Evolutionary conservation across 2,113 vertebrate genomes (phyloP).

Genomic region (Bubo scandiacus): DNA sequence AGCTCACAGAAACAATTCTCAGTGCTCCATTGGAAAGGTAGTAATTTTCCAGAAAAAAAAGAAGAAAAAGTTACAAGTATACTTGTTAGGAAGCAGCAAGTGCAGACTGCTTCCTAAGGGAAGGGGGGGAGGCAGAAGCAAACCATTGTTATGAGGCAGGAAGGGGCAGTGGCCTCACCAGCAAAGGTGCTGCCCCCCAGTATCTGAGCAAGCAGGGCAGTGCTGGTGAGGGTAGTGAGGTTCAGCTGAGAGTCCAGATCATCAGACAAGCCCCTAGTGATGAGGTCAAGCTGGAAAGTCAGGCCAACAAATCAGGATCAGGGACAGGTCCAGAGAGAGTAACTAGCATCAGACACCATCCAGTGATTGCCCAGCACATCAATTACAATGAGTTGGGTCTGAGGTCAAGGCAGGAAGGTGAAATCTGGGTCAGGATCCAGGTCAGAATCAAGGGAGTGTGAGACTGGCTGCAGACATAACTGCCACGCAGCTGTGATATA

Average conservation of each 20-base stretch:
- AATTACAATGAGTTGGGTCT: neutral
- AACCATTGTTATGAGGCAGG: neutral
- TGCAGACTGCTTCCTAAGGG: neutral
- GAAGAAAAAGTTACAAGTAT: neutral
- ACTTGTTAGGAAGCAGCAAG: neutral
- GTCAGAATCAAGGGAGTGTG: neutral
- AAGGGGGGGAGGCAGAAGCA: neutral
- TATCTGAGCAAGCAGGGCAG: neutral
- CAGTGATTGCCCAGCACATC: neutral
- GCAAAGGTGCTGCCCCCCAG: neutral
- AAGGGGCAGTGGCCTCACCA: neutral
- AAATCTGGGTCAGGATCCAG: neutral
- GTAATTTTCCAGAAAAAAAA: neutral
- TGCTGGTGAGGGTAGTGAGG: neutral
- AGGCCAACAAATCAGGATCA: neutral
- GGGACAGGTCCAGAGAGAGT: neutral
- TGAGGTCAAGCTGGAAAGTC: neutral
- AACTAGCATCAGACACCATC: neutral
- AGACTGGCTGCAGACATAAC: neutral
- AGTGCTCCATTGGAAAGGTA: conserved; percentile 82
- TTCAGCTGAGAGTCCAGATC: neutral
- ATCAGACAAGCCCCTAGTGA: neutral
- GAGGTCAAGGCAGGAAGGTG: neutral
- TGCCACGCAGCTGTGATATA: neutral
- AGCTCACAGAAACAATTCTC: conserved; percentile 84